A percentile compares a stretch with the other conserved stretches of the same genome.
phyloP scores from a whole-genome alignment of 1,140 invertebrate genomes.

The Atta cephalotes region DNA sequence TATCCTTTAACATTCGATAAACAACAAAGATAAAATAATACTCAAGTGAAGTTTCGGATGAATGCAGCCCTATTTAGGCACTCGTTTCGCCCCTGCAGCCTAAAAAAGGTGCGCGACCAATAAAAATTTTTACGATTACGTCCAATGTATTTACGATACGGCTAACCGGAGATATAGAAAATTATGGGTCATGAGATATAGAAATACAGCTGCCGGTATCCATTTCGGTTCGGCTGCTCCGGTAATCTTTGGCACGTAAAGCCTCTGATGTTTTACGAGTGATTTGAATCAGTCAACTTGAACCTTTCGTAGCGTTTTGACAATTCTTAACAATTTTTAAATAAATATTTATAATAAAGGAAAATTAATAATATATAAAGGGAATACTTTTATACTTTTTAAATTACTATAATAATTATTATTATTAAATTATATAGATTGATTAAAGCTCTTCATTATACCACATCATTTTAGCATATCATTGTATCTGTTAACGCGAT shows the following conservation, averaged over 20 bases:
- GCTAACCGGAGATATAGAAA: slow-evolving; percentile 47
- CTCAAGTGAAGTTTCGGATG: too few relatives aligned
- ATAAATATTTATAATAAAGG: not conserved
- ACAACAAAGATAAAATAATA: too few relatives aligned
- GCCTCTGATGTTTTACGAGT: slow-evolving; percentile 23
- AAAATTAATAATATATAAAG: not conserved
- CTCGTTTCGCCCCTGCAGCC: not conserved
- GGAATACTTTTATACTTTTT: not conserved
- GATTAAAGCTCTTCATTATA: not conserved
- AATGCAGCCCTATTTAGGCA: not conserved
- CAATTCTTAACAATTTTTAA: not conserved
- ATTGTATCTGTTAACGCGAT: slow-evolving; percentile 11
- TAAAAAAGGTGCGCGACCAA: slow-evolving; percentile 15
- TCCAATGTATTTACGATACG: slow-evolving; percentile 47
- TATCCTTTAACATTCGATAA: too few relatives aligned
- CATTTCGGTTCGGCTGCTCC: slow-evolving; percentile 24
- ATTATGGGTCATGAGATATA: slow-evolving; percentile 54
- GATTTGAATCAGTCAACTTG: slow-evolving; percentile 34
- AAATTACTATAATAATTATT: slow-evolving; percentile 1
- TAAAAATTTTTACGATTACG: slow-evolving; percentile 53
- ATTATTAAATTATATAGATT: too few relatives aligned
- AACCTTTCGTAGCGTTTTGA: not conserved
- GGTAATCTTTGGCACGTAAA: slow-evolving; percentile 41
- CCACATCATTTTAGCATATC: not conserved
- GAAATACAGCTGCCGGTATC: slow-evolving; percentile 28